Conservation (phyloP, 2,888 invertebrate species). For the Bhutanitis thaidina region DNA sequence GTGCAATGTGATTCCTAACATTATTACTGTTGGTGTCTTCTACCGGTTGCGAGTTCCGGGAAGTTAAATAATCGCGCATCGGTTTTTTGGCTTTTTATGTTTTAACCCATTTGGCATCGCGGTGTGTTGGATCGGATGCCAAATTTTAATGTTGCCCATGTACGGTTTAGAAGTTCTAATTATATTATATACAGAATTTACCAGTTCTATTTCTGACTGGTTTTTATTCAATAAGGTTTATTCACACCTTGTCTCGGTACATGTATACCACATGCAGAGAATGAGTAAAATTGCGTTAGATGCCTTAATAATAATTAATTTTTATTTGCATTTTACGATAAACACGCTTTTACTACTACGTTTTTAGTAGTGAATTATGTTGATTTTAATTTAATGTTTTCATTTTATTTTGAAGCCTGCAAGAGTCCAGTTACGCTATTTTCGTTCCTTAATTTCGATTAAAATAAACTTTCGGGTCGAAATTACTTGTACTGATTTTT, state of each 20-base stretch:
- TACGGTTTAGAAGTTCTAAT: too few relatives aligned
- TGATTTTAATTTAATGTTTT: slow-evolving; percentile 19
- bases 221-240: slow-evolving; percentile 1
- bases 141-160: too few relatives aligned
- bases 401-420: slow-evolving; percentile 6
- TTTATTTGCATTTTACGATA: too few relatives aligned
- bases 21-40: too few relatives aligned
- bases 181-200: too few relatives aligned
- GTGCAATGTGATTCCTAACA: too few relatives aligned
- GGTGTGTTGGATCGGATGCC: neutral
- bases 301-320: too few relatives aligned
- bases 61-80: neutral
- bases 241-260: neutral
- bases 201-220: neutral
- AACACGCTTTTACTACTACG: slow-evolving; percentile 8
- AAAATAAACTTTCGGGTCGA: too few relatives aligned
- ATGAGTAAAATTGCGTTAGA: too few relatives aligned
- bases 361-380: slow-evolving; percentile 7
- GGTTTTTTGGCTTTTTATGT: neutral
- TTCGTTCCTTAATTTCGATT: slow-evolving; percentile 22
- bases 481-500: slow-evolving; percentile 19
- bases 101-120: slow-evolving; percentile 16
- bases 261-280: too few relatives aligned
- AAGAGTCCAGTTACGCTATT: slow-evolving; percentile 22
- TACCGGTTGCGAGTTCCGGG: slow-evolving; percentile 2